Evolutionary conservation across 2,888 invertebrate genomes (phyloP).

Genomic region (Cynaeus angustus): DNA sequence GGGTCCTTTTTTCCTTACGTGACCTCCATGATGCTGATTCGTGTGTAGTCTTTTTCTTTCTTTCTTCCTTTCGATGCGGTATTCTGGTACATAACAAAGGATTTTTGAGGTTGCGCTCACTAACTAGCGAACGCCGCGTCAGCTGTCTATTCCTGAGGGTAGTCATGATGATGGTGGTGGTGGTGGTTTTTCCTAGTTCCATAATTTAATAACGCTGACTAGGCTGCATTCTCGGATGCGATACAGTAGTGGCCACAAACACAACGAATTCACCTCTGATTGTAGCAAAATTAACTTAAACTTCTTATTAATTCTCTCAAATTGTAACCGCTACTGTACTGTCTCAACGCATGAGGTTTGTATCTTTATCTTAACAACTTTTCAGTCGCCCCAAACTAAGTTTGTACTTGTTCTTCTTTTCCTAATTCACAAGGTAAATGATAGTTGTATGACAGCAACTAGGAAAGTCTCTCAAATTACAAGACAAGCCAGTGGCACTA

Average conservation of each 20-base stretch:
- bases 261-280: too few relatives aligned
- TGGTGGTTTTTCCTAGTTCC: slow-evolving; percentile 36
- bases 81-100: slow-evolving; percentile 24
- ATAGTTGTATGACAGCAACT: neutral
- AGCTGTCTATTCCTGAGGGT: slow-evolving; percentile 32
- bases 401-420: slow-evolving; percentile 1
- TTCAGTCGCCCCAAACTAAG: slow-evolving; percentile 12
- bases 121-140: slow-evolving; percentile 39
- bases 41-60: slow-evolving; percentile 16
- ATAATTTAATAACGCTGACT: slow-evolving; percentile 33
- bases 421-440: slow-evolving; percentile 23
- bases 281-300: too few relatives aligned
- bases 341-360: slow-evolving; percentile 25
- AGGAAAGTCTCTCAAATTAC: slow-evolving; percentile 4
- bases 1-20: slow-evolving; percentile 29
- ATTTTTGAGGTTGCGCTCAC: slow-evolving; percentile 24
- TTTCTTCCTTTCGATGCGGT: slow-evolving; percentile 2
- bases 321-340: too few relatives aligned
- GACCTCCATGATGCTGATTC: slow-evolving; percentile 29
- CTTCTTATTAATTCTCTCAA: too few relatives aligned
- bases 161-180: slow-evolving; percentile 36
- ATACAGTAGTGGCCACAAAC: neutral
- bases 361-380: slow-evolving; percentile 14
- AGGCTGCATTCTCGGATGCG: neutral
- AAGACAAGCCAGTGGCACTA: too few relatives aligned